Conservation (phyloP, 2,113 vertebrate species). For the Nestor notabilis region DNA sequence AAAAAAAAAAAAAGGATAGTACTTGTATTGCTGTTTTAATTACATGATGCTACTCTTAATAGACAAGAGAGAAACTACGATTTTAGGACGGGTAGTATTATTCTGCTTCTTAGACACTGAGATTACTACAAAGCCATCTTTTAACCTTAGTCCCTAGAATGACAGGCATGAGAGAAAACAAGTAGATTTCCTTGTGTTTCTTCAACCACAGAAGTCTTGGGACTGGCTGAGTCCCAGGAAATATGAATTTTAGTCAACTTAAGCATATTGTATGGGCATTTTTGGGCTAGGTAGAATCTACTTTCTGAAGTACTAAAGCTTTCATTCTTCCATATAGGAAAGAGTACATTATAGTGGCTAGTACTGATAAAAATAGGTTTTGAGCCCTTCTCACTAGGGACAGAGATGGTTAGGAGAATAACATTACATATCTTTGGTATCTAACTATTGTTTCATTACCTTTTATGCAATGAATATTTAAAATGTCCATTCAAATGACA, state of each 20-base stretch:
- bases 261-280: neutral
- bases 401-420: neutral
- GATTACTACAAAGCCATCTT: neutral
- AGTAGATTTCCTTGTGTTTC: neutral
- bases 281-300: neutral
- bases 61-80: neutral
- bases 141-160: neutral
- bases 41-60: neutral
- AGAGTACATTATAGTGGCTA: neutral
- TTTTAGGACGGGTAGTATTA: neutral
- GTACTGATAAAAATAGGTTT: neutral
- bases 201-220: neutral
- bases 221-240: neutral
- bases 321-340: neutral
- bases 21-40: neutral
- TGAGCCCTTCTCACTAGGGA: neutral
- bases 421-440: neutral
- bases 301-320: neutral
- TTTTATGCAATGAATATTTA: neutral
- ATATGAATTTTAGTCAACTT: neutral
- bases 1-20: neutral
- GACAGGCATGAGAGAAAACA: neutral
- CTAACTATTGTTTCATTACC: neutral
- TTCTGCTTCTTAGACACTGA: neutral
- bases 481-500: neutral